Evolutionary conservation across 2,113 vertebrate genomes (phyloP).

Genomic region (Labeo rohita): DNA sequence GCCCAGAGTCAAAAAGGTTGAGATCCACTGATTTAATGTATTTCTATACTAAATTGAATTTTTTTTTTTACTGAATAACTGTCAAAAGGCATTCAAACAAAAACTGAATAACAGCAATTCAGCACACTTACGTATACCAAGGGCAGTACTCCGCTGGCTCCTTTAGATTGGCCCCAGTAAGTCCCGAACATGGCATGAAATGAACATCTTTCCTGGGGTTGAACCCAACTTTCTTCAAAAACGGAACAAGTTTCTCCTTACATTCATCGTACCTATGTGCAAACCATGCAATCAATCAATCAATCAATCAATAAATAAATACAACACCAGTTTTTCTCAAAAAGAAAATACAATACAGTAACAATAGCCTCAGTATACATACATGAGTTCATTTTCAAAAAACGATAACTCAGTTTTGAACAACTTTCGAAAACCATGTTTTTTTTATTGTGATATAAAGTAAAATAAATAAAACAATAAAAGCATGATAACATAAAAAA

Average conservation of each 20-base stretch:
- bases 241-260: slow-evolving; percentile 92
- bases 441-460: too few relatives aligned
- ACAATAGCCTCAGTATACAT: background rate
- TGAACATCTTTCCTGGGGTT: slow-evolving; percentile 93
- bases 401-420: too few relatives aligned
- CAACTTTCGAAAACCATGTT: too few relatives aligned
- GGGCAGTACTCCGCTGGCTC: slow-evolving; percentile 85
- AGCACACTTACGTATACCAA: slow-evolving; percentile 86
- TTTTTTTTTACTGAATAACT: too few relatives aligned
- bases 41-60: background rate
- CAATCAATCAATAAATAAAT: too few relatives aligned
- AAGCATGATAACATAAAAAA: too few relatives aligned
- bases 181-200: slow-evolving; percentile 92
- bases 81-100: background rate
- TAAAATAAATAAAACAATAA: too few relatives aligned
- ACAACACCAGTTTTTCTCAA: background rate
- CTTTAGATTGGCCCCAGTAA: slow-evolving; percentile 90
- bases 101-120: background rate
- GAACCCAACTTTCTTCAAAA: slow-evolving; percentile 92
- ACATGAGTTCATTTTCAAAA: too few relatives aligned
- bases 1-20: background rate
- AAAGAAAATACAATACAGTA: background rate
- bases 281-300: too few relatives aligned
- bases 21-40: background rate
- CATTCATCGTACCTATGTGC: slow-evolving; percentile 87